These are phyloP conservation scores for Pelvicachromis taeniatus DNA, from an alignment of 2,113 vertebrate species.

Conservation along the genomic window DNA sequence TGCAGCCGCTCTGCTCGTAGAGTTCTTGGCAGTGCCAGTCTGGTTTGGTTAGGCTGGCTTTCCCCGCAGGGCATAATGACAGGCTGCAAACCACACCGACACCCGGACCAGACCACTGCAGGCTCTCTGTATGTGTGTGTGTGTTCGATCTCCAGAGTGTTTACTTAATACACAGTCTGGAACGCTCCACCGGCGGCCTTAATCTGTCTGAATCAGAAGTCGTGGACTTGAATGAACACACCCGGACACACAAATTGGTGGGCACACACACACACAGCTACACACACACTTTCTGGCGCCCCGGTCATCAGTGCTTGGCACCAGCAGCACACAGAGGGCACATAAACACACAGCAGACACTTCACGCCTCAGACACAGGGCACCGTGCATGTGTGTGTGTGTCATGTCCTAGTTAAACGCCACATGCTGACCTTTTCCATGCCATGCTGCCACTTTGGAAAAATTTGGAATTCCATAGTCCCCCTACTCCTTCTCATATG, in stretches of 20 bases:
- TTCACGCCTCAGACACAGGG: constrained; percentile 34
- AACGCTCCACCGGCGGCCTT: constrained; percentile 2
- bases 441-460: constrained; percentile 55
- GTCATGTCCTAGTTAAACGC: constrained; percentile 20
- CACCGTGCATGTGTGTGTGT: not conserved
- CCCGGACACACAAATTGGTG: constrained; percentile 17
- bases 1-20: not conserved
- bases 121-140: constrained; percentile 7
- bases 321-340: constrained; percentile 33
- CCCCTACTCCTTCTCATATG: not conserved
- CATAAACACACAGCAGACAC: constrained; percentile 58
- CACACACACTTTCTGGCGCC: constrained; percentile 42
- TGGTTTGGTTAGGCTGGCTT: constrained; percentile 43
- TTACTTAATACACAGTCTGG: constrained; percentile 28
- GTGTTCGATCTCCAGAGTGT: not conserved
- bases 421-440: constrained; percentile 54
- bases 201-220: constrained; percentile 41
- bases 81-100: constrained; percentile 60
- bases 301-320: constrained; percentile 55
- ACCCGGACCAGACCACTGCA: constrained; percentile 47
- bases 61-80: constrained; percentile 55
- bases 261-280: not conserved
- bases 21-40: constrained; percentile 53
- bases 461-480: constrained; percentile 44
- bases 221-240: constrained; percentile 18